Evolutionary conservation across 2,888 invertebrate species (phyloP).

Genomic region (Schizotus pectinicornis): DNA sequence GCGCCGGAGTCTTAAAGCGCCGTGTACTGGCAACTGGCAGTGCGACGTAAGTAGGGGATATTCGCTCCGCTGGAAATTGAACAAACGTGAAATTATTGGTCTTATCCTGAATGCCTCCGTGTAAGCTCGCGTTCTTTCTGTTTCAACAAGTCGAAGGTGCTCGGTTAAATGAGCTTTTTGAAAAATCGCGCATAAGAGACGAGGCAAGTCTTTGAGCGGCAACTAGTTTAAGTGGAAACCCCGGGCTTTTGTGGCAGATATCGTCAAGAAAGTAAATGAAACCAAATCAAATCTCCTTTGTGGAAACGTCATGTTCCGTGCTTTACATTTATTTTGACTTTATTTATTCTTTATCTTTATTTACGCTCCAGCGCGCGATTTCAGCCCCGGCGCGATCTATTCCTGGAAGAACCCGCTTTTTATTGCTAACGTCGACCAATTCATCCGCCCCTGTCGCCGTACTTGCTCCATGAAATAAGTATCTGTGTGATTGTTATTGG

Average conservation of each 20-base stretch:
- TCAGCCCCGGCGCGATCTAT: conserved; percentile 27
- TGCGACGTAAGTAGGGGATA: too few relatives aligned
- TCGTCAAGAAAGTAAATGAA: conserved; percentile 40
- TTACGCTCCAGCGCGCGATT: conserved; percentile 50
- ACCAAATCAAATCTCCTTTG: conserved; percentile 49
- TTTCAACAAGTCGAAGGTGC: conserved; percentile 21
- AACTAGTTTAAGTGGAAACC: conserved; percentile 26
- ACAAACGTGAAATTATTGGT: too few relatives aligned
- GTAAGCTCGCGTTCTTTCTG: neutral
- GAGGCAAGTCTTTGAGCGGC: conserved; percentile 26
- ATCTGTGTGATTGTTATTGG: conserved; percentile 18
- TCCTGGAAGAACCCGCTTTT: conserved; percentile 13
- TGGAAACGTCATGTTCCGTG: conserved; percentile 47
- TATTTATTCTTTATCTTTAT: conserved; percentile 57
- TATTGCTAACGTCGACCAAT: conserved; percentile 7
- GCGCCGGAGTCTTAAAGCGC: too few relatives aligned
- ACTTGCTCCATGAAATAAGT: conserved; percentile 12
- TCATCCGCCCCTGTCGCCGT: conserved; percentile 7
- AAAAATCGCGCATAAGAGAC: conserved; percentile 21
- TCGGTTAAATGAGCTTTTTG: conserved; percentile 19
- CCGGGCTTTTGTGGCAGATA: conserved; percentile 26
- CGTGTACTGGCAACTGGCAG: too few relatives aligned
- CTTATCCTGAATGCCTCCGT: too few relatives aligned
- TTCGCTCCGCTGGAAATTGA: too few relatives aligned
- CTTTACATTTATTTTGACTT: conserved; percentile 52